Percentiles rank a stretch among this genome's conserved stretches.
These are phyloP conservation scores for Marmota monax DNA, from an alignment of 2,113 vertebrate genomes.

Conservation along the genomic window DNA sequence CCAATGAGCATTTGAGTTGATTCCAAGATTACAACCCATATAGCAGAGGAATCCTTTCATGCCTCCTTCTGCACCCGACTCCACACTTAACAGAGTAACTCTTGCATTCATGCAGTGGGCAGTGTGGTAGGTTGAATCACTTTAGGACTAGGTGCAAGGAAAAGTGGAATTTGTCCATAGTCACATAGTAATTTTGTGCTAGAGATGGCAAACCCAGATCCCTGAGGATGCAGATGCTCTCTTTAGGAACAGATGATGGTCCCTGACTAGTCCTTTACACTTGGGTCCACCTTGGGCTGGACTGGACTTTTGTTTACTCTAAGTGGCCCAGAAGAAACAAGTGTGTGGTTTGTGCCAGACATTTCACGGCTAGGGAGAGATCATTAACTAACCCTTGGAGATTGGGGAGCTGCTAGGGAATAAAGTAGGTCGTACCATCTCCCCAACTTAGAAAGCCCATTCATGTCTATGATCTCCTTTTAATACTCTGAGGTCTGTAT, in stretches of 20 bases:
- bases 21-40: background rate
- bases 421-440: background rate
- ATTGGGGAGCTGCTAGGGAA: background rate
- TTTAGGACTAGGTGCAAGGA: background rate
- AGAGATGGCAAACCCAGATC: background rate
- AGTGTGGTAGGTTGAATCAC: background rate
- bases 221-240: background rate
- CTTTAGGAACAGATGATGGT: background rate
- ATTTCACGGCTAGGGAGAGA: background rate
- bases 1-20: background rate
- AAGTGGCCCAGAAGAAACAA: conserved; percentile 6
- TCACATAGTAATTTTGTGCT: background rate
- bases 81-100: conserved; percentile 1
- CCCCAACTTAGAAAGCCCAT: background rate
- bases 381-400: background rate
- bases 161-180: background rate
- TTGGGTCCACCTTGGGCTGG: background rate
- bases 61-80: background rate
- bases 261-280: background rate
- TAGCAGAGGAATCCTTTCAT: background rate
- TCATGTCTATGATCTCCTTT: background rate
- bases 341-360: background rate
- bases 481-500: background rate
- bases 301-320: background rate
- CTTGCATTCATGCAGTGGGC: background rate